phyloP scores from a whole-genome alignment of 2,888 invertebrate species.

The Orgyia antiqua region DNA sequence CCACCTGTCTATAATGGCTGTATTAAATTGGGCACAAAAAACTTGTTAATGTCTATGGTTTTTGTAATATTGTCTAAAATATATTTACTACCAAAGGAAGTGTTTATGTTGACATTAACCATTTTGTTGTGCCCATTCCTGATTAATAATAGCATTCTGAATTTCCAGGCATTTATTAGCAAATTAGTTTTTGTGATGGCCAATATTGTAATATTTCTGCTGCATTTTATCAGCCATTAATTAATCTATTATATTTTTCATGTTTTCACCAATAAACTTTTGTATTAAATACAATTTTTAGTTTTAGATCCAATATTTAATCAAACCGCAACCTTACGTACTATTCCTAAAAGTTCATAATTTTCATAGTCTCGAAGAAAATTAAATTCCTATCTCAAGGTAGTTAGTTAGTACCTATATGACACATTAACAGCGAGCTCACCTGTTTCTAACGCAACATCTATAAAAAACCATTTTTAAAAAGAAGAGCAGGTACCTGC shows the following conservation, averaged over 20 bases:
- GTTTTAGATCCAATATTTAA: conserved; percentile 76
- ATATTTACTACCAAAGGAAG: conserved; percentile 63
- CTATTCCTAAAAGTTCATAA: conserved; percentile 49
- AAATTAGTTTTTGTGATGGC: conserved; percentile 73
- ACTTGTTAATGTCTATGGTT: conserved; percentile 72
- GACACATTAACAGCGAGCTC: too few species aligned
- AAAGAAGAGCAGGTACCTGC: too few species aligned
- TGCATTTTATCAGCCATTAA: conserved; percentile 78
- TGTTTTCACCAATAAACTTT: conserved; percentile 79
- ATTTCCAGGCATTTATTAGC: conserved; percentile 77
- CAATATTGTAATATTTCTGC: conserved; percentile 77
- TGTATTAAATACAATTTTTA: conserved; percentile 79
- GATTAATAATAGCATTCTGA: conserved; percentile 67
- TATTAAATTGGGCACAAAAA: conserved; percentile 72
- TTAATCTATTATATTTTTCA: conserved; percentile 79
- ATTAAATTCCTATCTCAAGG: too few species aligned
- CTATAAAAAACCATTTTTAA: too few species aligned
- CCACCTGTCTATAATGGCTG: conserved; percentile 63
- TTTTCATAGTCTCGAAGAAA: neutral
- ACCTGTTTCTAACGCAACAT: too few species aligned
- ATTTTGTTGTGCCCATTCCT: conserved; percentile 73
- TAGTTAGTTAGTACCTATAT: too few species aligned
- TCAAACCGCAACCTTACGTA: conserved; percentile 73
- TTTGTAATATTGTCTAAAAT: conserved; percentile 61
- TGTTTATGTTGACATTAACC: conserved; percentile 68